Conservation (phyloP, 1,140 invertebrate species). For the Chymomyza costata region DNA sequence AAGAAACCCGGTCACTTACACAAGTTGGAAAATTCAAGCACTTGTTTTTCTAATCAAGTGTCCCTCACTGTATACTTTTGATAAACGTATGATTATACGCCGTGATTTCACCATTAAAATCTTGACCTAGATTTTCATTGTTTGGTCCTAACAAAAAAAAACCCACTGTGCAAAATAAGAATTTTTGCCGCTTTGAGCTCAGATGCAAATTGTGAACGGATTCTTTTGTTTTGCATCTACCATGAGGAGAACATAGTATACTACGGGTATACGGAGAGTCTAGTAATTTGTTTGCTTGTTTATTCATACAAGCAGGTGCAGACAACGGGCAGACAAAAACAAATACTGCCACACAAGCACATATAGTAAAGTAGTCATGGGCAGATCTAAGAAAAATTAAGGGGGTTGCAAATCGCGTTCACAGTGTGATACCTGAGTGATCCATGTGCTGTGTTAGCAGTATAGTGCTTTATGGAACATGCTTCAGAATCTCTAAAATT, state of each 20-base stretch:
- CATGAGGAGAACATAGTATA: too few species aligned
- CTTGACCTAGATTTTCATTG: conserved; percentile 59
- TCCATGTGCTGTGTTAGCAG: too few species aligned
- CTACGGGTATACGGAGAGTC: conserved; percentile 35
- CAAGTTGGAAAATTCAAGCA: too few species aligned
- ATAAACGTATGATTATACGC: too few species aligned
- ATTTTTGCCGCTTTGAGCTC: conserved; percentile 2
- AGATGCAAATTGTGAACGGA: conserved; percentile 39
- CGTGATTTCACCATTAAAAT: conserved; percentile 50
- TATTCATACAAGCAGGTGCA: conserved; percentile 47
- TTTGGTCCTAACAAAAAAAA: conserved; percentile 2
- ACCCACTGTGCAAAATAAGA: conserved; percentile 11
- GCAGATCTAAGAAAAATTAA: too few species aligned
- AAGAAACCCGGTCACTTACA: too few species aligned
- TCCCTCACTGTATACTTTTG: too few species aligned
- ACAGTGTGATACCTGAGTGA: too few species aligned
- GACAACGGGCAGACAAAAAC: conserved; percentile 57
- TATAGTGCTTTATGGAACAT: too few species aligned
- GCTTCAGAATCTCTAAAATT: too few species aligned
- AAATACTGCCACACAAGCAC: conserved; percentile 38
- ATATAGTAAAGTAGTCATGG: conserved; percentile 29
- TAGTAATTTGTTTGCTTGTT: conserved; percentile 58
- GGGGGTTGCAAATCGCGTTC: too few species aligned
- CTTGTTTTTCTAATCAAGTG: too few species aligned
- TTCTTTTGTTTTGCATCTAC: conserved; percentile 25